phyloP scores from a whole-genome alignment of 2,888 invertebrate species.

The Heliconius sara region DNA sequence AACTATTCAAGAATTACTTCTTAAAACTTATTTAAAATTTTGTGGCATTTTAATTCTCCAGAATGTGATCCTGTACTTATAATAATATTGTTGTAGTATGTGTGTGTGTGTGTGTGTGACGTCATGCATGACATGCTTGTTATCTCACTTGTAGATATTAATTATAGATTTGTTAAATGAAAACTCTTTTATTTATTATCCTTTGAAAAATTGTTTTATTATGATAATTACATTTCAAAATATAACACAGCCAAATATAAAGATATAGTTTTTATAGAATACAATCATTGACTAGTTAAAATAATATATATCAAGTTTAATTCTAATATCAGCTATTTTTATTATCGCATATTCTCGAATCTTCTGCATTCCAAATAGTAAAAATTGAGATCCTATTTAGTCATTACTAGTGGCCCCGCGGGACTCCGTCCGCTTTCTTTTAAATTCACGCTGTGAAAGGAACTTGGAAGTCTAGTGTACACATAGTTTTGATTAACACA shows the following conservation, averaged over 20 bases:
- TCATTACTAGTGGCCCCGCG: too few species aligned
- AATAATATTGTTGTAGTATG: conserved; percentile 46
- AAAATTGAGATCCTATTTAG: too few species aligned
- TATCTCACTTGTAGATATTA: conserved; percentile 71
- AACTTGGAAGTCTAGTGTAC: too few species aligned
- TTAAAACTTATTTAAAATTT: neutral
- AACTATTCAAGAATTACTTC: neutral
- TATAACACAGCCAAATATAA: conserved; percentile 7
- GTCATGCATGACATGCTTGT: conserved; percentile 54
- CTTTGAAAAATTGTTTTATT: neutral
- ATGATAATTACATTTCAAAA: neutral
- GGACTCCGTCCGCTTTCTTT: too few species aligned
- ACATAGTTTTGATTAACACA: too few species aligned
- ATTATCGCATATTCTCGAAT: too few species aligned
- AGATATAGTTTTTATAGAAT: neutral
- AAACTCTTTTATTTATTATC: conserved; percentile 59
- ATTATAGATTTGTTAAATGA: conserved; percentile 73
- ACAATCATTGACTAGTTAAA: neutral
- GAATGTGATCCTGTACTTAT: conserved; percentile 12
- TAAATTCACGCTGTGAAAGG: too few species aligned
- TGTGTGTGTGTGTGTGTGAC: conserved; percentile 54
- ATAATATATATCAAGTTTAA: neutral
- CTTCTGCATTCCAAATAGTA: too few species aligned
- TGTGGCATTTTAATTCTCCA: neutral
- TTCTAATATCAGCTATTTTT: too few species aligned